Evolutionary conservation across 2,113 vertebrate genomes (phyloP).

Genomic region (Orcinus orca): DNA sequence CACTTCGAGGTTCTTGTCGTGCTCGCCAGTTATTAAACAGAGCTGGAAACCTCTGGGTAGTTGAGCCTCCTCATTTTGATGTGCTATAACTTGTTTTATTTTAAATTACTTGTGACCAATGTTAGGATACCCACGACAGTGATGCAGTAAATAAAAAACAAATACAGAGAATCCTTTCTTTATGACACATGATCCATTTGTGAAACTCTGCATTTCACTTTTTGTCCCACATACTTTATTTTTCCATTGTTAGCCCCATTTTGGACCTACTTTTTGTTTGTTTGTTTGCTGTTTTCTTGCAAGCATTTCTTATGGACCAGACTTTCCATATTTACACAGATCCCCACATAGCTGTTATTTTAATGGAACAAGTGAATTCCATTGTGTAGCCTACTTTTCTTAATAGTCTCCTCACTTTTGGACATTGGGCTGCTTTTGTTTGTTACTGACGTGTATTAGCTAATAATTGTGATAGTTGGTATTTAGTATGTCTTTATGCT

Average conservation of each 20-base stretch:
- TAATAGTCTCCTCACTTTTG: neutral
- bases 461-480: neutral
- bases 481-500: neutral
- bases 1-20: neutral
- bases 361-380: neutral
- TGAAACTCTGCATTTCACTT: neutral
- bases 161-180: neutral
- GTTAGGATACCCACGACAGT: neutral
- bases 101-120: neutral
- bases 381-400: neutral
- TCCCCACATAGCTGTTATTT: neutral
- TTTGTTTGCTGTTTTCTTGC: neutral
- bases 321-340: neutral
- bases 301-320: neutral
- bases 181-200: accelerated
- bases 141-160: neutral
- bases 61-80: neutral
- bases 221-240: neutral
- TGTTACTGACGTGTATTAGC: neutral
- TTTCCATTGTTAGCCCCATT: neutral
- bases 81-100: neutral
- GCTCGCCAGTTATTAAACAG: accelerated
- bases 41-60: neutral
- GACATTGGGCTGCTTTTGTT: neutral
- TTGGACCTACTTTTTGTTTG: neutral